Conservation (phyloP, 2,888 invertebrate species). For the Meiosimyza platycephala region DNA sequence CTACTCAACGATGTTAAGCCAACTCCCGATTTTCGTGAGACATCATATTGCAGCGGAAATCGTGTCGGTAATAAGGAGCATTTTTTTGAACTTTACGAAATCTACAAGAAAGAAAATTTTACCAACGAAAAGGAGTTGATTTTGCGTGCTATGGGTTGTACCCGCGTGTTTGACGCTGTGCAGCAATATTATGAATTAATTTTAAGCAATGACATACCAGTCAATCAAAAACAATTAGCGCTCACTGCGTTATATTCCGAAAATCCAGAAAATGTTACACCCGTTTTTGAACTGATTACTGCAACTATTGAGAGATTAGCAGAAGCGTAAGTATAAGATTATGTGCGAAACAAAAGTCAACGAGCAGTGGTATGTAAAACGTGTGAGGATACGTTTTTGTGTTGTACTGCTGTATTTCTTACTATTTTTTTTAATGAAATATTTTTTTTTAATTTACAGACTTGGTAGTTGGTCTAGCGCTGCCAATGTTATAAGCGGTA, state of each 20-base stretch:
- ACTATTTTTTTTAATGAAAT: no score
- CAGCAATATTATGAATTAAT: constrained; percentile 68
- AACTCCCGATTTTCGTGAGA: constrained; percentile 53
- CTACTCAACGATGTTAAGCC: constrained; percentile 37
- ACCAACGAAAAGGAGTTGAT: constrained; percentile 76
- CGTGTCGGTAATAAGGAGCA: constrained; percentile 62
- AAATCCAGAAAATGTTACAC: constrained; percentile 64
- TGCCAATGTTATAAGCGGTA: constrained; percentile 50
- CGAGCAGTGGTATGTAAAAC: no score
- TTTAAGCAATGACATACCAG: constrained; percentile 55
- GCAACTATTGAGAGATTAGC: constrained; percentile 46
- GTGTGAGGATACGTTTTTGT: no score
- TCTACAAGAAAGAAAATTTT: constrained; percentile 71
- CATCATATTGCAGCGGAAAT: constrained; percentile 52
- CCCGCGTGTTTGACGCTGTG: constrained; percentile 67
- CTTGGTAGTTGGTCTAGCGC: constrained; percentile 52
- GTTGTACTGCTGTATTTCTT: no score
- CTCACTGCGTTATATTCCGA: constrained; percentile 68
- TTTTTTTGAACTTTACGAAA: constrained; percentile 74
- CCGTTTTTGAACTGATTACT: constrained; percentile 50
- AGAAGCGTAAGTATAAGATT: constrained; percentile 50
- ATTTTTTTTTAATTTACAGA: constrained; percentile 45
- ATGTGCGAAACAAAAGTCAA: no score
- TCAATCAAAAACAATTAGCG: constrained; percentile 48
- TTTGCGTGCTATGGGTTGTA: constrained; percentile 76